phyloP scores from a whole-genome alignment of 2,797 vertebrate genomes.

The Sitta carolinensis region DNA sequence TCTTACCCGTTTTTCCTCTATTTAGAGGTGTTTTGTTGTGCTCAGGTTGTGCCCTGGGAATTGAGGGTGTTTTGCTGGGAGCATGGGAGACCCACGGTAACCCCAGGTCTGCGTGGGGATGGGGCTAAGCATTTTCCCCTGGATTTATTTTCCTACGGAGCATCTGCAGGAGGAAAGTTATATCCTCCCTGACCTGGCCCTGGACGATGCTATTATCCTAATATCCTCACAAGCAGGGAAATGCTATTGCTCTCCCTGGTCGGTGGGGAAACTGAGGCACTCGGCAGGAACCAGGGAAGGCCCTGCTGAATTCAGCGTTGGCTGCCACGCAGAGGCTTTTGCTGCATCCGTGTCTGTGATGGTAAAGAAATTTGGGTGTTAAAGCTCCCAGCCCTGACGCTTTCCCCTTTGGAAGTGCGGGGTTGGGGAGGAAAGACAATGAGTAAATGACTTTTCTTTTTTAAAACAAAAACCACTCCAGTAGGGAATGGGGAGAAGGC shows the following conservation, averaged over 20 bases:
- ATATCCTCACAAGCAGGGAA: background rate
- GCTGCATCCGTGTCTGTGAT: background rate
- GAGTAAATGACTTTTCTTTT: background rate
- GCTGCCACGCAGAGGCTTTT: background rate
- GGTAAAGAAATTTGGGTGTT: background rate
- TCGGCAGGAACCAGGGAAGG: background rate
- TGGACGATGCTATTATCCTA: background rate
- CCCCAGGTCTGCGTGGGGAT: accelerated
- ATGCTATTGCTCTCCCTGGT: accelerated
- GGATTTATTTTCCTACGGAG: background rate
- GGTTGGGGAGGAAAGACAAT: background rate
- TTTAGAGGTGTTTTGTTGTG: background rate
- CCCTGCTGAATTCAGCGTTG: background rate
- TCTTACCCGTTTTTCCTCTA: background rate
- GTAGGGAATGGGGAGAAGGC: background rate
- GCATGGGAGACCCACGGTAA: background rate
- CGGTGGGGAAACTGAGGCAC: background rate
- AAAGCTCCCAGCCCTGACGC: background rate
- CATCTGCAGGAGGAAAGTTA: background rate
- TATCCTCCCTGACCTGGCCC: background rate
- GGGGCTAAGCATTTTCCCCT: accelerated
- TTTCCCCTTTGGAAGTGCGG: background rate
- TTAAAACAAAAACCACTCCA: background rate
- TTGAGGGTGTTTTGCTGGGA: background rate
- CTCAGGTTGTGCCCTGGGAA: background rate